Conservation (phyloP, 2,888 invertebrate species). For the Dasysyrphus tricinctus region DNA sequence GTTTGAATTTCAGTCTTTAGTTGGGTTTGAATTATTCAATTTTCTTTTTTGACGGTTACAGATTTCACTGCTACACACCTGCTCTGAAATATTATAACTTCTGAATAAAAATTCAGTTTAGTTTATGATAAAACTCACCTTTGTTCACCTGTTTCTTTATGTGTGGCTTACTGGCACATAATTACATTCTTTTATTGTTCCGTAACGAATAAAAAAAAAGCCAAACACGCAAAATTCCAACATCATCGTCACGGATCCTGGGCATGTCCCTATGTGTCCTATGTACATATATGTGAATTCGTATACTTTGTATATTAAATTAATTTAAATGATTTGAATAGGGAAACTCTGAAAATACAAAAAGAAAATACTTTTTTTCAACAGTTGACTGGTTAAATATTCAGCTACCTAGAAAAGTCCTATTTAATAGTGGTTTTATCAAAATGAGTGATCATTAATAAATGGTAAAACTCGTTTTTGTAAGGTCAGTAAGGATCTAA, state of each 20-base stretch:
- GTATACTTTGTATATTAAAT: background rate
- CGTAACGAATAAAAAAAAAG: constrained; percentile 58
- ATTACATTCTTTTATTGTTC: constrained; percentile 62
- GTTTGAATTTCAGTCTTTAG: background rate
- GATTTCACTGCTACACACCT: constrained; percentile 49
- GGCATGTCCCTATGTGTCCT: constrained; percentile 27
- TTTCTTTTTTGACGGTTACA: constrained; percentile 56
- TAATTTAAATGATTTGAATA: background rate
- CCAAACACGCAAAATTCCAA: constrained; percentile 65
- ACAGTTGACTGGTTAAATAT: constrained; percentile 7
- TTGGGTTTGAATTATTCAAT: constrained; percentile 30
- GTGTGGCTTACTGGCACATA: constrained; percentile 68
- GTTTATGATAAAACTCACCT: background rate
- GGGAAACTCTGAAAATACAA: background rate
- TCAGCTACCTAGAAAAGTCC: background rate
- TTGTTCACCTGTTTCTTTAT: constrained; percentile 57
- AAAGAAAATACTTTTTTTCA: background rate
- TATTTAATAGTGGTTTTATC: background rate
- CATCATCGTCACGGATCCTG: constrained; percentile 65
- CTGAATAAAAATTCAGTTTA: background rate
- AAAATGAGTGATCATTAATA: background rate
- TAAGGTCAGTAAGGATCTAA: too few species aligned
- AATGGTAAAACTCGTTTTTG: too few species aligned
- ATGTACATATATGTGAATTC: background rate
- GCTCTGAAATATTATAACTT: background rate